Percentiles rank a stretch among this genome's conserved stretches.
phyloP scores from a whole-genome alignment of 2,888 invertebrate genomes.

The Trissolcus brochymenae region DNA sequence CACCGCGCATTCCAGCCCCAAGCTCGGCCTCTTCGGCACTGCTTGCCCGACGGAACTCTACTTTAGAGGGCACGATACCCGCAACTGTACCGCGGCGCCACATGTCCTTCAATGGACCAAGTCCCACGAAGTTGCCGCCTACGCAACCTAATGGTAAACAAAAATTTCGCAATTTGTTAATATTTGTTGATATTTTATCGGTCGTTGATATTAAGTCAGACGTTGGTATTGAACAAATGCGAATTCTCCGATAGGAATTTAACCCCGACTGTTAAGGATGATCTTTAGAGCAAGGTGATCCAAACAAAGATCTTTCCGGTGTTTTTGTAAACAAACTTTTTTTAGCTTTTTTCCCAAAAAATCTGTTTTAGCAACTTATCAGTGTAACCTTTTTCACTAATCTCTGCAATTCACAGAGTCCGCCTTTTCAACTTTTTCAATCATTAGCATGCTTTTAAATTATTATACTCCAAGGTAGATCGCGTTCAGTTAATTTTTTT shows the following conservation, averaged over 20 bases:
- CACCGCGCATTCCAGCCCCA: conserved; percentile 68
- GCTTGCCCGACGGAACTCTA: conserved; percentile 73
- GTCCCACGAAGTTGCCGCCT: conserved; percentile 72
- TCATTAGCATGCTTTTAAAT: too few species aligned
- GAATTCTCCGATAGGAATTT: conserved; percentile 45
- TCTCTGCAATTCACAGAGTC: not conserved
- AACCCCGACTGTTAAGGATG: conserved; percentile 44
- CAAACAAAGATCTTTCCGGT: conserved; percentile 42
- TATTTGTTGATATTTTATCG: too few species aligned
- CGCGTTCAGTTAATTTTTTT: too few species aligned
- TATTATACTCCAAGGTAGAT: too few species aligned
- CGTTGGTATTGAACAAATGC: not conserved
- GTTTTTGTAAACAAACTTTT: not conserved
- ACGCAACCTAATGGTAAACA: conserved; percentile 72
- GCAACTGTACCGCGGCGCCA: conserved; percentile 68
- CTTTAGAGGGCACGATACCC: conserved; percentile 68
- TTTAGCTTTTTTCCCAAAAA: not conserved
- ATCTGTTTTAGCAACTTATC: not conserved
- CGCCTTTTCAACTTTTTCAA: too few species aligned
- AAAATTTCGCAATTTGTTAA: too few species aligned
- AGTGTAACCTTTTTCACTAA: not conserved
- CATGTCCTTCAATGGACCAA: conserved; percentile 75
- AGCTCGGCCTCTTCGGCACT: conserved; percentile 72
- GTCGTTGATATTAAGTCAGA: too few species aligned
- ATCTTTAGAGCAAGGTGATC: conserved; percentile 50